Percentiles rank a stretch among this genome's conserved stretches.
Conservation (phyloP, 2,113 vertebrate species). For the Sceloporus tristichus region DNA sequence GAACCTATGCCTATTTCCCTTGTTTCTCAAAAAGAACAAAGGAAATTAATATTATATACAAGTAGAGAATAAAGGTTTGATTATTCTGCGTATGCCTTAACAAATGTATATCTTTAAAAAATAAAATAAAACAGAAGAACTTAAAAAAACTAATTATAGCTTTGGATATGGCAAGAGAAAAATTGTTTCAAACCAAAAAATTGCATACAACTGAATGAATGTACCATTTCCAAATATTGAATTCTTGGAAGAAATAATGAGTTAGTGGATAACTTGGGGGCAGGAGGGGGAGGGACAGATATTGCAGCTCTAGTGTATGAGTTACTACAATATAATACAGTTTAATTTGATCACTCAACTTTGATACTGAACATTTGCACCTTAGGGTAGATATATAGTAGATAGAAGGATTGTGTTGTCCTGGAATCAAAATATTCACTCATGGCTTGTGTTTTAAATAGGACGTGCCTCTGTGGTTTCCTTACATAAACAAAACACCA, state of each 20-base stretch:
- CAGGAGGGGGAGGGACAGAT: slow-evolving; percentile 58
- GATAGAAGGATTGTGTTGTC: slow-evolving; percentile 67
- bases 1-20: slow-evolving; percentile 13
- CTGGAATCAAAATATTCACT: slow-evolving; percentile 12
- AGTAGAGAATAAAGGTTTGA: slow-evolving; percentile 41
- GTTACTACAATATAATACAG: slow-evolving; percentile 66
- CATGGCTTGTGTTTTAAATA: slow-evolving; percentile 51
- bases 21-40: slow-evolving; percentile 49
- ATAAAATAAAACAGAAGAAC: slow-evolving; percentile 46
- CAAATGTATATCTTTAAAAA: slow-evolving; percentile 19
- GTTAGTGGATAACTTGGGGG: slow-evolving; percentile 61
- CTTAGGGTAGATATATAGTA: slow-evolving; percentile 58
- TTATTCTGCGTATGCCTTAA: slow-evolving; percentile 48
- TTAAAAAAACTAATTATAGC: slow-evolving; percentile 67
- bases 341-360: slow-evolving; percentile 76
- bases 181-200: slow-evolving; percentile 62
- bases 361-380: slow-evolving; percentile 68
- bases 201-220: slow-evolving; percentile 54
- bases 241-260: slow-evolving; percentile 76
- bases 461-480: slow-evolving; percentile 34
- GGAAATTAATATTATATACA: slow-evolving; percentile 23
- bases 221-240: slow-evolving; percentile 69
- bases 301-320: slow-evolving; percentile 64
- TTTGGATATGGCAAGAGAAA: slow-evolving; percentile 53
- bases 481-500: slow-evolving; percentile 10